Evolutionary conservation across 2,888 invertebrate species (phyloP).

Genomic region (Danaus chrysippus): DNA sequence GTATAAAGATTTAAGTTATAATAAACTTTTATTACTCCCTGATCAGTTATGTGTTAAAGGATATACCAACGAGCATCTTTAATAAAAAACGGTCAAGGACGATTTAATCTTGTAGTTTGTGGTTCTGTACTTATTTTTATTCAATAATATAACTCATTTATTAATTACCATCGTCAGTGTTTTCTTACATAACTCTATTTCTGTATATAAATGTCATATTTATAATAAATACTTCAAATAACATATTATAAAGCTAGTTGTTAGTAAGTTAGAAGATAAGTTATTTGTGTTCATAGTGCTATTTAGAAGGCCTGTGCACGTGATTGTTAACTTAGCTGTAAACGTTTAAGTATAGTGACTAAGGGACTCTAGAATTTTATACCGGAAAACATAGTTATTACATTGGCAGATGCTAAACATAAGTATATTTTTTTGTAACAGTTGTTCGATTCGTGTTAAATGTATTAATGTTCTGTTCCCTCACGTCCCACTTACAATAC

Average conservation of each 20-base stretch:
- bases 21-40: constrained; percentile 32
- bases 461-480: constrained; percentile 44
- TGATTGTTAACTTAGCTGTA: background rate
- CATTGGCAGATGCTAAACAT: background rate
- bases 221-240: too few relatives aligned
- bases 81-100: constrained; percentile 33
- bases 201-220: too few relatives aligned
- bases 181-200: too few relatives aligned
- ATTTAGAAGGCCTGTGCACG: background rate
- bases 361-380: constrained; percentile 10
- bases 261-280: too few relatives aligned
- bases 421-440: constrained; percentile 15
- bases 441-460: constrained; percentile 33
- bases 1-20: constrained; percentile 30
- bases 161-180: background rate
- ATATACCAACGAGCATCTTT: constrained; percentile 28
- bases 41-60: constrained; percentile 27
- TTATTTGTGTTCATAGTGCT: background rate
- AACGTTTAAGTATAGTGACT: background rate
- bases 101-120: constrained; percentile 22
- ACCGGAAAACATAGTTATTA: constrained; percentile 15
- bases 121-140: constrained; percentile 15
- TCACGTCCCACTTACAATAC: constrained; percentile 39
- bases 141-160: background rate
- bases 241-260: too few relatives aligned